These are phyloP conservation scores for Heliconius aoede DNA, from an alignment of 2,888 invertebrate genomes.

Conservation along the genomic window DNA sequence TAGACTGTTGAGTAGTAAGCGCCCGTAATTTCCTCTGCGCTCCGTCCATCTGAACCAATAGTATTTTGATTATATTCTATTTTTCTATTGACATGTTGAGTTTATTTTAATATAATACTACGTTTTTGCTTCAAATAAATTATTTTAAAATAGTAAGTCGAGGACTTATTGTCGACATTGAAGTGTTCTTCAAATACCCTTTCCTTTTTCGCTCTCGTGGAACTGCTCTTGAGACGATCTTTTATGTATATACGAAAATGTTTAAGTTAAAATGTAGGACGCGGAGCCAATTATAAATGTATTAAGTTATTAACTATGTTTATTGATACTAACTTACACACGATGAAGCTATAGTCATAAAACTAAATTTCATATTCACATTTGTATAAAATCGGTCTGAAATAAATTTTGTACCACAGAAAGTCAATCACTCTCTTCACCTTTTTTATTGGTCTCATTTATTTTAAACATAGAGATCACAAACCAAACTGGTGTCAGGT, in stretches of 20 bases:
- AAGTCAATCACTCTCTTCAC: not conserved
- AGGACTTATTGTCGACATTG: slow-evolving; percentile 10
- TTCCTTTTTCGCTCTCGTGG: slow-evolving; percentile 7
- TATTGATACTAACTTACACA: not conserved
- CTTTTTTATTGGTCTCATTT: not conserved
- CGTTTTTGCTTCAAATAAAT: slow-evolving; percentile 5
- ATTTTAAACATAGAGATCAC: too few species aligned
- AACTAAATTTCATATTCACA: too few species aligned
- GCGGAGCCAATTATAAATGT: not conserved
- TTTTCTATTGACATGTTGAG: not conserved
- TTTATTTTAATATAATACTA: not conserved
- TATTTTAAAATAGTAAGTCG: slow-evolving; percentile 19
- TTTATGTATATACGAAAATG: slow-evolving; percentile 19
- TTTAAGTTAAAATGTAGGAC: not conserved
- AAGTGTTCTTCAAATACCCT: slow-evolving; percentile 28
- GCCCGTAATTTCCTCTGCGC: slow-evolving; percentile 36
- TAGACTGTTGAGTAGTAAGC: slow-evolving; percentile 31
- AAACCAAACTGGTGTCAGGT: too few species aligned
- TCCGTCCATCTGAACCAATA: slow-evolving; percentile 24
- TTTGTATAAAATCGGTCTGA: not conserved
- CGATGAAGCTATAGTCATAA: not conserved
- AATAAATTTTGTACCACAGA: not conserved
- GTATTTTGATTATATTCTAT: slow-evolving; percentile 18
- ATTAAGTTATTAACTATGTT: not conserved
- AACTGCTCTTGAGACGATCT: slow-evolving; percentile 19